phyloP scores from a whole-genome alignment of 30 jellyfish, hydroid and myxozoan species.

The Cassiopea xamachana region DNA sequence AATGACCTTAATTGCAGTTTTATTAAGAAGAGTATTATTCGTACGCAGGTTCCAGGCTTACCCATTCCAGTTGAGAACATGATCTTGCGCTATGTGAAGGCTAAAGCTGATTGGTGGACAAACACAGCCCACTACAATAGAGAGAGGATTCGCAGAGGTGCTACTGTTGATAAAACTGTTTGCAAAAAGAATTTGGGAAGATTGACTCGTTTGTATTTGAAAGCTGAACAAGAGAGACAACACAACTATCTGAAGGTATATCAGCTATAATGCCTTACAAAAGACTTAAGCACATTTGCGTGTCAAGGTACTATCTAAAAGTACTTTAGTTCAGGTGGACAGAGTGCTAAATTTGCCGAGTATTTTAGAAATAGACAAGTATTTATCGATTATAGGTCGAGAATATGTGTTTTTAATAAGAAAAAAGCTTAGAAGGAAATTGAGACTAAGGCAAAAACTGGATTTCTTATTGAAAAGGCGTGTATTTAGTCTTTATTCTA shows the following conservation, averaged over 20 bases:
- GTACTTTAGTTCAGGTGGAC: too few relatives aligned
- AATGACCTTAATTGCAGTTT: neutral
- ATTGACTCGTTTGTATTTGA: conserved; percentile 92
- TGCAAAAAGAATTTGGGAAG: conserved; percentile 99
- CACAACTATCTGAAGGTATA: conserved; percentile 91
- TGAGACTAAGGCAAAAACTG: too few relatives aligned
- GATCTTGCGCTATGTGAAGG: conserved; percentile 99
- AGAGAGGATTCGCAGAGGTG: conserved; percentile 99
- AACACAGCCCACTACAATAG: conserved; percentile 99
- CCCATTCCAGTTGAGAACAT: conserved; percentile 99
- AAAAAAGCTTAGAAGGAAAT: too few relatives aligned
- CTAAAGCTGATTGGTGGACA: conserved; percentile 99
- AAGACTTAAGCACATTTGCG: too few relatives aligned
- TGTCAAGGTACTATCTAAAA: too few relatives aligned
- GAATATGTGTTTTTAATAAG: too few relatives aligned
- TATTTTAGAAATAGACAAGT: too few relatives aligned
- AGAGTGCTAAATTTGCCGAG: too few relatives aligned
- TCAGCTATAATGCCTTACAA: neutral
- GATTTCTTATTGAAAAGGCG: too few relatives aligned
- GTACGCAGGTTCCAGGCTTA: conserved; percentile 94
- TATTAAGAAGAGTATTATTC: neutral
- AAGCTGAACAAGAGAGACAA: conserved; percentile 99
- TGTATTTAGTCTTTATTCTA: too few relatives aligned
- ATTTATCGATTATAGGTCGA: too few relatives aligned
- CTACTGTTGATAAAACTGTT: conserved; percentile 99